Evolutionary conservation across 2,888 invertebrate species (phyloP), one percentile per base, ranked within the genome.

Genomic region (Drosophila ochracea): DNA sequence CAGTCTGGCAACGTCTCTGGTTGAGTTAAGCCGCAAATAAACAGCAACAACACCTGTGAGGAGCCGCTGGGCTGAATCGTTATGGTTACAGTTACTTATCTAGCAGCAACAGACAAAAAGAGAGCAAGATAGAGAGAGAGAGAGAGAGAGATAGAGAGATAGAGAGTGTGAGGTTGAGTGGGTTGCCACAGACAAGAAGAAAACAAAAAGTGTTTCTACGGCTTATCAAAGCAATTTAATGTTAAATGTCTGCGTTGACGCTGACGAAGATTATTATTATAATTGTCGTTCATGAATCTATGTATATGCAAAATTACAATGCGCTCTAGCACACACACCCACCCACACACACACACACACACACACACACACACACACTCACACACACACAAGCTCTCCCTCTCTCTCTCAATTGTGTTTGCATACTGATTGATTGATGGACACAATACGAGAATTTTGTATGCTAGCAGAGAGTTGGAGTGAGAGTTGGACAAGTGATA

Each of bases 261-360:
- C 68, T 62, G 72, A 76, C 66, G 35, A 68, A 78, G 83, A 82
- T 83, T 78, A 73, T 83, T 83, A 74, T 80, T 74, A 74, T 83
- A 82, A 78, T 77, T 80, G 80, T 57, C 43, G 35, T 58, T 35
- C 61, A 54, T 35, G 33, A 43, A 35, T 33, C 60, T 37, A 50
- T 49, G 10, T 25, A 60, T 37, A 71, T 64, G 47, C 57, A 69
- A 47, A 49, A 33, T 60, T 49, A 61, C 41, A 47, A 69, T 59
- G 52, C 25, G 58, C 52, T 37, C 21, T 35, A 35, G 19, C 33
- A 19, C 11, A 11, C 28, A 25, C 31, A 31, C 28, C 11, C 2
- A 52, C 31, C 16, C 52, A 52, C n/a, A 4, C 31, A 13, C n/a
- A 7, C 53, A 21, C 52, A 52, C 19, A 2, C 30, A 31, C 52